Evolutionary conservation across 2,113 vertebrate genomes (phyloP).

Genomic region (Chiloscyllium plagiosum): DNA sequence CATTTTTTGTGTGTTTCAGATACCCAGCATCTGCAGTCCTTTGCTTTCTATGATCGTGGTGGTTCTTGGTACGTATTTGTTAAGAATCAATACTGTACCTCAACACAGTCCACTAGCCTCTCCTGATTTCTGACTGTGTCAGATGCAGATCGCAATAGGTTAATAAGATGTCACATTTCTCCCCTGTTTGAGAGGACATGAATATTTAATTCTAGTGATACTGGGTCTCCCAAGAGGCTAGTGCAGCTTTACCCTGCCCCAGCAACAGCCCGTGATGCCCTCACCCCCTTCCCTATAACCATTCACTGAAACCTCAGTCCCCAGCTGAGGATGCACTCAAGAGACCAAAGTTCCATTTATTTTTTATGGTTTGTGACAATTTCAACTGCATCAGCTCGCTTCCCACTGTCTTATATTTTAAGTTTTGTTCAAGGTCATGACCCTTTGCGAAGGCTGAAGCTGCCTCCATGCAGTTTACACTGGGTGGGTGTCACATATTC

Average conservation of each 20-base stretch:
- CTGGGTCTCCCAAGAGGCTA: not conserved
- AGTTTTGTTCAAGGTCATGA: not conserved
- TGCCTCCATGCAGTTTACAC: not conserved
- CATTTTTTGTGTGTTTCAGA: too few relatives aligned
- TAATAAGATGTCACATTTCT: not conserved
- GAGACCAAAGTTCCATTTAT: not conserved
- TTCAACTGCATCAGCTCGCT: not conserved
- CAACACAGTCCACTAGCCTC: not conserved
- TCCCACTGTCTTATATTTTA: not conserved
- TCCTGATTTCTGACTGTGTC: not conserved
- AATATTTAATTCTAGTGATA: not conserved
- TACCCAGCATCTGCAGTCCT: too few relatives aligned
- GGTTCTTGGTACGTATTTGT: not conserved
- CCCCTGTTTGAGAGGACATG: not conserved
- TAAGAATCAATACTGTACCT: too few relatives aligned
- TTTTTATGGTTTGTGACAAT: too few relatives aligned
- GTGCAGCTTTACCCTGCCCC: not conserved
- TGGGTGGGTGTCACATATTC: not conserved
- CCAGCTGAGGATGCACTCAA: not conserved
- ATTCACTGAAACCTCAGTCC: not conserved
- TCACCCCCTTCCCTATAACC: not conserved
- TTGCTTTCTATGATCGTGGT: too few relatives aligned
- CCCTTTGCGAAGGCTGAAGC: not conserved
- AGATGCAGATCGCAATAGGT: not conserved
- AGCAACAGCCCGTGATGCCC: not conserved